A percentile compares a stretch with the other conserved stretches of the same genome.
Evolutionary conservation across 1,140 invertebrate genomes (phyloP).

Genomic region (Micrasema minimum): DNA sequence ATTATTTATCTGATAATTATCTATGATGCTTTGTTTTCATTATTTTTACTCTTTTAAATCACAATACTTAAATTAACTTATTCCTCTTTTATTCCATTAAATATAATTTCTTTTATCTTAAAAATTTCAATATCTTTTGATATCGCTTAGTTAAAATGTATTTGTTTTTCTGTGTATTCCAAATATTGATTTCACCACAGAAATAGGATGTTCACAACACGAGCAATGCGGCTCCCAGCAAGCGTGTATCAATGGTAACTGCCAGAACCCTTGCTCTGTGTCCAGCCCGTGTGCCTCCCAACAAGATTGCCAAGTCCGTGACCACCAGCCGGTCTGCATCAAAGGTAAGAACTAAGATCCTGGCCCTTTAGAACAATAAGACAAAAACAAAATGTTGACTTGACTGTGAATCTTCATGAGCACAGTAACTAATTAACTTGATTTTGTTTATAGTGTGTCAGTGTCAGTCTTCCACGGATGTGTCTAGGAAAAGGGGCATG

Average conservation of each 20-base stretch:
- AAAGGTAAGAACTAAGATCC: no score
- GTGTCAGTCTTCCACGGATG: constrained; percentile 72
- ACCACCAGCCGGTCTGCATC: constrained; percentile 82
- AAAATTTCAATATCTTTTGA: no score
- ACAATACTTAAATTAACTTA: no score
- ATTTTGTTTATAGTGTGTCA: constrained; percentile 69
- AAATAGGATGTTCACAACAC: constrained; percentile 76
- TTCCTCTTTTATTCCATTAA: no score
- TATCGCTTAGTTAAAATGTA: no score
- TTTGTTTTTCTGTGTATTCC: constrained; percentile 13
- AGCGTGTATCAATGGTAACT: constrained; percentile 81
- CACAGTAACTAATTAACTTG: no score
- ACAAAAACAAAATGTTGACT: no score
- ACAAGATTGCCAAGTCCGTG: constrained; percentile 79
- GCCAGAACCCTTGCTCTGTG: constrained; percentile 77
- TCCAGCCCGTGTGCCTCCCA: constrained; percentile 74
- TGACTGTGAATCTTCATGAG: no score
- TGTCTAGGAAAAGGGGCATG: constrained; percentile 69
- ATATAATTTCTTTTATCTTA: no score
- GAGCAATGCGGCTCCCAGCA: constrained; percentile 78
- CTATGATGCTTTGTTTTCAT: constrained; percentile 5
- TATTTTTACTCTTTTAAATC: no score
- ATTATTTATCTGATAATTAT: background rate
- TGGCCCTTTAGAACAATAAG: no score
- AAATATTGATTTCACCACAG: constrained; percentile 56